Evolutionary conservation across 2,797 vertebrate species (phyloP), one percentile per base, ranked within the genome.

Genomic region (Enteromius paludinosus): DNA sequence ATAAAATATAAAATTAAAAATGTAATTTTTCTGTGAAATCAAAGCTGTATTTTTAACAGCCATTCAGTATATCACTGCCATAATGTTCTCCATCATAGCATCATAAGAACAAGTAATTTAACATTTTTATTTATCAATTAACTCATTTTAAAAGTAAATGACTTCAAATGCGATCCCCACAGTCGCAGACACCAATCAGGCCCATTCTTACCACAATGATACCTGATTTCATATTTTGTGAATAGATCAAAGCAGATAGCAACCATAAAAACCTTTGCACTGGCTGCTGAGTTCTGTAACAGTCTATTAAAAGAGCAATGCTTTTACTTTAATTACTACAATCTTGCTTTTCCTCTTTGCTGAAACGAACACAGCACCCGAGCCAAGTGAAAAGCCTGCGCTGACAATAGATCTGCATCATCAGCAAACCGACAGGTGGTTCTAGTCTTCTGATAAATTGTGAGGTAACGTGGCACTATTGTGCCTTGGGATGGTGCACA

Each of bases 351-450:
- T n/a, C 62, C 30, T 82, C 72, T 85, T 85, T 82, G 88, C 43
- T 70, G 47, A 75, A 81, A 79, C 69, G 74, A 84, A 85, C 62
- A 65, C 61, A 76, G 25, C 23, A 5, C 25, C 56, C 30, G 30
- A 33, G 45, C 54, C 45, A 23, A 65, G 14, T n/a, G 35, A 83
- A 85, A 83, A 78, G 30, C 81, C 72, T 71, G 66, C 72, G 25
- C 38, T 47, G 7, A 78, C 73, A 74, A 85, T 71, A 78, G 86
- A 84, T 78, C 11, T 82, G 88, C 93, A 66, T 70, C 20, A 73
- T 77, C 92, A 92, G 91, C 92, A 92, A 93, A 92, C 86, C 86
- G 25, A 79, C 59, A n/a, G 12, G 20, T 81, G 85, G 49, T 43
- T 89, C 88, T 10, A 72, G 79, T 76, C 82, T 83, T 59, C 87